Evolutionary conservation across 2,888 invertebrate genomes (phyloP).

Genomic region (Parochlus steinenii): DNA sequence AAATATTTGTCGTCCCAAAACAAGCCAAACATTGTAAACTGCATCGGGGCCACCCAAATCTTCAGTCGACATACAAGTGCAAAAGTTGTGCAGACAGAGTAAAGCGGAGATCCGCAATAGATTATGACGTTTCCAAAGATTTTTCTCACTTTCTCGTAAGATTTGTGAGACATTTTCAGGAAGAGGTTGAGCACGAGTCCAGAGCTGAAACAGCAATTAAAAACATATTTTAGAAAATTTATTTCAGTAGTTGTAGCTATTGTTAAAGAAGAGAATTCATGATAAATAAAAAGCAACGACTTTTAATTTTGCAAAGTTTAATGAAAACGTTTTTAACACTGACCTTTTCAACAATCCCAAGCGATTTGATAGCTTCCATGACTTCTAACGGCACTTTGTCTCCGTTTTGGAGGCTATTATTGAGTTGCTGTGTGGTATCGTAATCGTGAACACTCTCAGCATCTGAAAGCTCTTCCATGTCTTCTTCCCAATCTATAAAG

Average conservation of each 20-base stretch:
- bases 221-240: neutral
- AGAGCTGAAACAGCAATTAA: slow-evolving; percentile 16
- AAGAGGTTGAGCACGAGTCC: slow-evolving; percentile 25
- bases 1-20: slow-evolving; percentile 44
- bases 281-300: neutral
- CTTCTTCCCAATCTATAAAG: slow-evolving; percentile 20
- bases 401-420: slow-evolving; percentile 23
- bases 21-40: slow-evolving; percentile 47
- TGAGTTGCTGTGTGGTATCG: slow-evolving; percentile 20
- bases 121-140: slow-evolving; percentile 13
- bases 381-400: slow-evolving; percentile 40
- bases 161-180: slow-evolving; percentile 38
- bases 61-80: slow-evolving; percentile 41
- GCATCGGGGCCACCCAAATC: slow-evolving; percentile 46
- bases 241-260: neutral
- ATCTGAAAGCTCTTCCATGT: slow-evolving; percentile 31
- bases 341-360: slow-evolving; percentile 42
- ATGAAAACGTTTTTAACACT: slow-evolving; percentile 38
- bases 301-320: slow-evolving; percentile 25
- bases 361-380: slow-evolving; percentile 40
- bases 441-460: slow-evolving; percentile 28
- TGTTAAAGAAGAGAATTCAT: neutral
- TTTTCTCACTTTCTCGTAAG: slow-evolving; percentile 33
- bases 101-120: slow-evolving; percentile 43
- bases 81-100: slow-evolving; percentile 52